Conservation (phyloP, 2,113 vertebrate genomes). For the Pipa parva region DNA sequence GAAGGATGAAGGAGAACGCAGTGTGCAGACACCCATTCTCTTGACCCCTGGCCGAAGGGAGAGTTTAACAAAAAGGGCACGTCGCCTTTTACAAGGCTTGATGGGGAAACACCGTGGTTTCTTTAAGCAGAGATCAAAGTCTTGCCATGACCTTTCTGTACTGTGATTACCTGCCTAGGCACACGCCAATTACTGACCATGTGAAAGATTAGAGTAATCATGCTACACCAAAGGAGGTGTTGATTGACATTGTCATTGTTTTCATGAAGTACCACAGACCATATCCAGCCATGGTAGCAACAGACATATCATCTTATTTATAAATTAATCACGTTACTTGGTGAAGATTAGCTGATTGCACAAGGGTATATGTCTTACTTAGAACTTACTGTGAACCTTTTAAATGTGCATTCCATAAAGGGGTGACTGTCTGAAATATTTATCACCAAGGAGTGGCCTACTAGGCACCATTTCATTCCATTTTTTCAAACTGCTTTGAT, state of each 20-base stretch:
- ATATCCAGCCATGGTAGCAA: slow-evolving; percentile 49
- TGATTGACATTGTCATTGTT: background rate
- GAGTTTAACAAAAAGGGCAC: slow-evolving; percentile 79
- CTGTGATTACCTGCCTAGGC: slow-evolving; percentile 47
- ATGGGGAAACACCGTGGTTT: slow-evolving; percentile 76
- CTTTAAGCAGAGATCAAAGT: slow-evolving; percentile 81
- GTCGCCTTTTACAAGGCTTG: slow-evolving; percentile 77
- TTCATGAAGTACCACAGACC: slow-evolving; percentile 24
- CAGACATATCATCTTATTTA: slow-evolving; percentile 29
- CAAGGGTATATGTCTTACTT: background rate
- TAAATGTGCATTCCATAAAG: background rate
- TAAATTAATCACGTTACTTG: background rate
- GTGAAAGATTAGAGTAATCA: background rate
- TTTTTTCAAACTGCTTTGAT: too few relatives aligned
- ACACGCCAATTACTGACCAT: background rate
- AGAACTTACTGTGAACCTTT: too few relatives aligned
- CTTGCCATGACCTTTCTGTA: slow-evolving; percentile 80
- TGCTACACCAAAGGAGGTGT: background rate
- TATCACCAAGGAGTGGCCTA: background rate
- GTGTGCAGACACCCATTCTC: slow-evolving; percentile 32
- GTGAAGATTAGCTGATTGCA: too few relatives aligned
- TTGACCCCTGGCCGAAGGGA: slow-evolving; percentile 57
- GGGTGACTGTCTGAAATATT: background rate
- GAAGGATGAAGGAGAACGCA: slow-evolving; percentile 37
- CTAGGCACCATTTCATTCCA: background rate